Conservation (phyloP, 64 coral and sea anemone genomes). For the Platygyra sinensis region DNA sequence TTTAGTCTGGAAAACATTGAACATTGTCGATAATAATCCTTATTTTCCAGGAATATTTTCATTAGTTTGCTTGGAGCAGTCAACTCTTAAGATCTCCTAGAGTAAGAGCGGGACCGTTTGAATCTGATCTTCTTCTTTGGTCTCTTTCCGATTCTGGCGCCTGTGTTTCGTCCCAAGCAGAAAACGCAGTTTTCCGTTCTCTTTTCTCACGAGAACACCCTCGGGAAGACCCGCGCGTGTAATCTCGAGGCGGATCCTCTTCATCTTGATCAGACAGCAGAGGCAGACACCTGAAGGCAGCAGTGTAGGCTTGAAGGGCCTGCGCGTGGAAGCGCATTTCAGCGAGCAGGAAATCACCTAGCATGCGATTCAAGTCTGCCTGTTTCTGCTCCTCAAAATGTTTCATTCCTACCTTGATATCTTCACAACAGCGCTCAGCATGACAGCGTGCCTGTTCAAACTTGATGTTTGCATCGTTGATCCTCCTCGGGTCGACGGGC, state of each 20-base stretch:
- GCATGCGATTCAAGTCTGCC: background rate
- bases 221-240: background rate
- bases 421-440: constrained; percentile 2
- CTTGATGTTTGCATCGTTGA: constrained; percentile 19
- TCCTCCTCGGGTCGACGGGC: background rate
- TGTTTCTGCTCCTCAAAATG: constrained; percentile 37
- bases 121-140: background rate
- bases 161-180: background rate
- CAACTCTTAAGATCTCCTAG: constrained; percentile 7
- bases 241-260: background rate
- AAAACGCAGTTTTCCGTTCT: background rate
- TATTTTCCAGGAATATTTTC: background rate
- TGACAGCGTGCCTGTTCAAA: constrained; percentile 12
- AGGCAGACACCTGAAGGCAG: constrained; percentile 39
- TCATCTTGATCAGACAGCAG: background rate
- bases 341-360: constrained; percentile 4
- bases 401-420: constrained; percentile 31
- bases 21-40: background rate
- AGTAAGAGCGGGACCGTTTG: background rate
- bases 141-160: background rate
- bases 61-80: no score
- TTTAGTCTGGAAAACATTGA: no score
- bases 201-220: background rate
- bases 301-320: constrained; percentile 32
- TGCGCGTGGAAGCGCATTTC: constrained; percentile 46